Conservation (phyloP, 2,113 vertebrate genomes). For the Empidonax traillii region DNA sequence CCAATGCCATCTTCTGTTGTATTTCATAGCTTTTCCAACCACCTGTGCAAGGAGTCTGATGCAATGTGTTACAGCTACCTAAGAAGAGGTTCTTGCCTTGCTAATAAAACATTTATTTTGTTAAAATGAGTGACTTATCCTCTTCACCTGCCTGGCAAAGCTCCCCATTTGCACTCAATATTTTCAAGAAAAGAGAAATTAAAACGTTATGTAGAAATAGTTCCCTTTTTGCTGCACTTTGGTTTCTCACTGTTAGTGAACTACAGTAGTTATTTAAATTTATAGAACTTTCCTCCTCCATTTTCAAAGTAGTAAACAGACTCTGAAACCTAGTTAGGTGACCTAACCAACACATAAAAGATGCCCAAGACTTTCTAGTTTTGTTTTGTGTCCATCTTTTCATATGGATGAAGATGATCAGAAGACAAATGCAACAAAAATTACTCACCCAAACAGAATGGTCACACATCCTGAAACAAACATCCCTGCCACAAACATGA, state of each 20-base stretch:
- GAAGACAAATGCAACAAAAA: not conserved
- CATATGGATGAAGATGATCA: not conserved
- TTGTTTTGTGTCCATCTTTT: not conserved
- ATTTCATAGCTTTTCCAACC: not conserved
- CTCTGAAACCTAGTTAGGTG: not conserved
- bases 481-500: conserved; percentile 89
- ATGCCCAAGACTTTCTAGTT: not conserved
- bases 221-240: not conserved
- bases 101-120: not conserved
- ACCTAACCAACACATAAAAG: not conserved
- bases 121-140: not conserved
- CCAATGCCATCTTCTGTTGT: not conserved
- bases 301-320: not conserved
- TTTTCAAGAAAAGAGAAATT: not conserved
- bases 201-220: not conserved
- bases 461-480: conserved; percentile 88
- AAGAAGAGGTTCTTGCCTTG: not conserved
- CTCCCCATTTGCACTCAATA: not conserved
- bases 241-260: not conserved
- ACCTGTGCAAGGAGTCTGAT: not conserved
- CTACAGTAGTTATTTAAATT: not conserved
- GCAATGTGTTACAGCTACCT: not conserved
- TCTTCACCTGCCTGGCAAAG: not conserved
- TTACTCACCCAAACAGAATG: conserved; percentile 91
- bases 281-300: not conserved